Base-by-base conservation (phyloP, 1,140 invertebrate species). In the Drosophila elegans region DNA sequence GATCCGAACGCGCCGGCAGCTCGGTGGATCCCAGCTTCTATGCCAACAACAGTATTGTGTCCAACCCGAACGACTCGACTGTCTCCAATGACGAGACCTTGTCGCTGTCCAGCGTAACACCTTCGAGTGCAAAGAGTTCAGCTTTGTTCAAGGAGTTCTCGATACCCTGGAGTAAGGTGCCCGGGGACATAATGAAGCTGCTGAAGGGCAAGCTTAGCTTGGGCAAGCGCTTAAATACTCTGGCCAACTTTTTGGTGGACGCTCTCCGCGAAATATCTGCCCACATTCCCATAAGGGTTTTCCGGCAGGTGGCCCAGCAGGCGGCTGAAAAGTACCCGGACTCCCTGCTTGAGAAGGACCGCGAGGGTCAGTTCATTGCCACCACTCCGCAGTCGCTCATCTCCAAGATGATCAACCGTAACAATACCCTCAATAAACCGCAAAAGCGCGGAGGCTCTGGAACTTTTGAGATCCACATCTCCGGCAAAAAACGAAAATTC, bases 381-480 rank as follows among this genome's bases (percentile, higher is more conserved):
- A 85, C 80, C n/a, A 85, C 85, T 4, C 85, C 85, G 13, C 85
- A 85, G 36, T 75, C 85, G 21, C 57, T 90, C 4, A 90, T 90
- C 38, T 90, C 85, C 1, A 90, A 90, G 52, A 90, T 90, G 85
- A 85, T 90, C 12, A 90, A 90, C 52, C 71, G 86, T 1, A 90
- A 90, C 16, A 90, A 90, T 66, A 60, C 78, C 0, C 52, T 90
- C 1, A 90, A 90, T 46, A 68, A 79, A 67, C 71, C 85, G 39
- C 86, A 79, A 6, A 89, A 89, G 27, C 85, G 84, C 3, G 45
- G 80, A 36, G 49, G 85, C 10, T 85, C 85, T 1, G 62, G 68
- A 2, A 74, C 64, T 39, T 68, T 80, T 21, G 84, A 90, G 34
- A 63, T 77, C 11, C 84, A 83, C 64, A 89, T 78, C 32, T 51